Conservation (phyloP, 2,113 vertebrate species). For the Eubucco bourcierii region DNA sequence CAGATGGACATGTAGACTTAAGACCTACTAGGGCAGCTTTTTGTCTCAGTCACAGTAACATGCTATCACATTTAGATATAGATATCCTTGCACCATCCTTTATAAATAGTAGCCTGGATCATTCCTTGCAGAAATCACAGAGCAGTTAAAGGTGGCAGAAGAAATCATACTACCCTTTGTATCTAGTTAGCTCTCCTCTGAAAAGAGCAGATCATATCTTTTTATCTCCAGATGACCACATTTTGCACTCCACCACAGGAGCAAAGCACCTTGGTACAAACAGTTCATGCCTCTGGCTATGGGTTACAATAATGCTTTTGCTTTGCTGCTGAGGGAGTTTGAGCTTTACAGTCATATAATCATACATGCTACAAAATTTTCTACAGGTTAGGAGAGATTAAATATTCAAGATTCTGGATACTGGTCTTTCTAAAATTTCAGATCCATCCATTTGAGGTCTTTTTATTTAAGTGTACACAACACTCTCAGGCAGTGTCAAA, state of each 20-base stretch:
- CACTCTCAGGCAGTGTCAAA: not conserved
- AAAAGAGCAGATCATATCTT: not conserved
- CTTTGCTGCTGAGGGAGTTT: not conserved
- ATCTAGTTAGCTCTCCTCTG: not conserved
- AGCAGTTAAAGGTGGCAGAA: not conserved
- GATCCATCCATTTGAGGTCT: not conserved
- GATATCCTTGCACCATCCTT: not conserved
- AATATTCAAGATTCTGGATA: not conserved
- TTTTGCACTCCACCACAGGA: not conserved
- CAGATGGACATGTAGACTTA: rapidly evolving
- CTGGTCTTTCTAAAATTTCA: not conserved
- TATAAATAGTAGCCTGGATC: not conserved
- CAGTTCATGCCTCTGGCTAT: not conserved
- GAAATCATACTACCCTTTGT: not conserved
- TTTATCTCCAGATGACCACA: not conserved
- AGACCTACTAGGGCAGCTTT: not conserved
- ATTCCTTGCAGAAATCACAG: not conserved
- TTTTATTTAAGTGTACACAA: not conserved
- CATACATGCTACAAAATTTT: rapidly evolving
- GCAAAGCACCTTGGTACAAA: not conserved
- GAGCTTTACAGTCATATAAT: not conserved
- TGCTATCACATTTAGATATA: not conserved
- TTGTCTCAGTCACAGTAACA: not conserved
- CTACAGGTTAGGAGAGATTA: not conserved
- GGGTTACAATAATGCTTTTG: not conserved